phyloP scores from a whole-genome alignment of 2,113 vertebrate species.

The Passer domesticus region DNA sequence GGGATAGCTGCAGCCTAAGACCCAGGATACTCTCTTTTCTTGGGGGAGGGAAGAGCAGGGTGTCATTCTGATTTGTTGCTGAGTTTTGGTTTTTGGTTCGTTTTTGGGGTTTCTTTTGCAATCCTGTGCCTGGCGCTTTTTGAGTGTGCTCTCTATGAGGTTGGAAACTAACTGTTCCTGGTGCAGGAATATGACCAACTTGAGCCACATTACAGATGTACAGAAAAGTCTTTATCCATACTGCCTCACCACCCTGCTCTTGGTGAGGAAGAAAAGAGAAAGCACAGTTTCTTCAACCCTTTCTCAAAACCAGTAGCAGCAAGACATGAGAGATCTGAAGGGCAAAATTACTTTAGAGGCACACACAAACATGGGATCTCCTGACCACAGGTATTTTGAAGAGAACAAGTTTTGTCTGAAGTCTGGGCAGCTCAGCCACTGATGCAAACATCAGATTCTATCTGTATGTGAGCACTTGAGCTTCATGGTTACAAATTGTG shows the following conservation, averaged over 20 bases:
- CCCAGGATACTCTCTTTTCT: not conserved
- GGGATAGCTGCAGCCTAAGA: not conserved
- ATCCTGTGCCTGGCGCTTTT: not conserved
- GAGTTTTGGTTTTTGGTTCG: not conserved
- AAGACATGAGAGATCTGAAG: not conserved
- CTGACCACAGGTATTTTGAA: not conserved
- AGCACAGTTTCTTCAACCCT: not conserved
- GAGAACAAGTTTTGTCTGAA: not conserved
- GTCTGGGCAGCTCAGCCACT: not conserved
- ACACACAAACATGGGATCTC: not conserved
- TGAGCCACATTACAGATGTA: not conserved
- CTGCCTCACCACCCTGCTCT: not conserved
- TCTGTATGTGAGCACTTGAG: not conserved
- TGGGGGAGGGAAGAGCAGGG: accelerated
- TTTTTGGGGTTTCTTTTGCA: not conserved
- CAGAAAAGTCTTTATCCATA: not conserved
- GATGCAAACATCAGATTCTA: not conserved
- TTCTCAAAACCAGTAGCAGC: not conserved
- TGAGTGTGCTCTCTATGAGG: not conserved
- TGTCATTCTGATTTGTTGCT: not conserved
- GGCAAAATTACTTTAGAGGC: not conserved
- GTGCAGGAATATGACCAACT: not conserved
- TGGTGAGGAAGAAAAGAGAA: not conserved
- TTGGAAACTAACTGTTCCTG: not conserved
- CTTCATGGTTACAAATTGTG: not conserved